Evolutionary conservation across 2,113 vertebrate species (phyloP), one percentile per base, ranked within the genome.

Genomic region (Cyprinodon brontotheroides): DNA sequence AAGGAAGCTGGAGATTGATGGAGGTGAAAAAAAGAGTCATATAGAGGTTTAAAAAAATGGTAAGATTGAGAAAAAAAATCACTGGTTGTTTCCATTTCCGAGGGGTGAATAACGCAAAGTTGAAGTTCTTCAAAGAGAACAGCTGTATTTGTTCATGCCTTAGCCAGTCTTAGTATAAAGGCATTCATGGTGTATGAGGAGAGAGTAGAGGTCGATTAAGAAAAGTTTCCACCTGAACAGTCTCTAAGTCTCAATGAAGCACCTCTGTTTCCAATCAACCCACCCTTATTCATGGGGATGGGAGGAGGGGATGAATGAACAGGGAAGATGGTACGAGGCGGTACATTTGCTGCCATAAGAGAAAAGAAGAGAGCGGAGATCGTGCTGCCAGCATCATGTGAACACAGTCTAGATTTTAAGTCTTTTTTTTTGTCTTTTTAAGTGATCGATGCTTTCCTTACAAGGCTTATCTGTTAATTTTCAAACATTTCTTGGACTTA

Each of bases 231-330:
- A 91, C 83, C 87, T 89, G 90, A 91, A 84, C 90, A 81, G 84
- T 77, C 89, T 89, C 76, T 74, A 86, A 80, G 86, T 91, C 89
- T 87, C 86, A 86, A 89, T 85, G 88, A 89, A 89, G 88, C 92
- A 82, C 86, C 86, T 89, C 88, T 91, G 89, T 90, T 91, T 90
- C 91, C 89, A 92, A 92, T 92, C 92, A 92, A 88, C 82, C 72
- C 70, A 76, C 80, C 45, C 13, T 74, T 57, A 80, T 86, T 77
- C 86, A 78, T 39, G 85, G 88, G 89, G 82, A 60, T 0, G 1
- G 65, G 77, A 66, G 72, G 68, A 62, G 36, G 38, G 57, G 41
- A 75, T 53, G 48, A 65, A 67, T 47, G 43, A 77, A 70, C 37
- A n/a, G 61, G 64, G 79, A 62, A 47, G 47, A 20, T 57, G 20